phyloP scores from a whole-genome alignment of 2,888 invertebrate species.

The Volucella bombylans region DNA sequence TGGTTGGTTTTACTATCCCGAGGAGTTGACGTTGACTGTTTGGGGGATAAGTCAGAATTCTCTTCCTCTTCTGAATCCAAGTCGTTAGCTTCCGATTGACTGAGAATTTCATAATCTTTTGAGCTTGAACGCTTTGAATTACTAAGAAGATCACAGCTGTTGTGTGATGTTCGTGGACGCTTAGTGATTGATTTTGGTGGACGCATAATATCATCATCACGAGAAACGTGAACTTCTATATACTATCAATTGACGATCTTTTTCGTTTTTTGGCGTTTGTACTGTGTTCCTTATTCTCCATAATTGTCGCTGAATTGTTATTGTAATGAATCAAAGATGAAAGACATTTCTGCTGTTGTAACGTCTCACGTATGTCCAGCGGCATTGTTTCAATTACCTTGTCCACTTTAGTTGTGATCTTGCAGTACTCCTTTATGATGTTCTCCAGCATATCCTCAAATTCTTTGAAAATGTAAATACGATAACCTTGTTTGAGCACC shows the following conservation, averaged over 20 bases:
- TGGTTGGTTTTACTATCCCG: slow-evolving; percentile 30
- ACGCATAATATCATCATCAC: slow-evolving; percentile 39
- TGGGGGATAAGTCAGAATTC: not conserved
- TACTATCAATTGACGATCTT: slow-evolving; percentile 55
- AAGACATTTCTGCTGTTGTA: slow-evolving; percentile 76
- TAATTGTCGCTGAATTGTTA: slow-evolving; percentile 1
- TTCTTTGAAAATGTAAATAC: slow-evolving; percentile 78
- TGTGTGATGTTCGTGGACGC: slow-evolving; percentile 26
- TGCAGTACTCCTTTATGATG: slow-evolving; percentile 80
- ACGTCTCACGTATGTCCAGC: slow-evolving; percentile 71
- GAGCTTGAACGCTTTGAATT: slow-evolving; percentile 30
- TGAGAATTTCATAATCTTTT: slow-evolving; percentile 57
- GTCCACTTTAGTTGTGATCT: slow-evolving; percentile 79
- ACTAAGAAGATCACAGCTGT: not conserved
- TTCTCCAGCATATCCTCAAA: slow-evolving; percentile 78
- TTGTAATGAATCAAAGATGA: slow-evolving; percentile 76
- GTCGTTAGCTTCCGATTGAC: slow-evolving; percentile 63
- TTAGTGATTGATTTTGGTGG: slow-evolving; percentile 39
- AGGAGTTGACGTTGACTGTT: slow-evolving; percentile 51
- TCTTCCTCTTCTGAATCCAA: slow-evolving; percentile 59
- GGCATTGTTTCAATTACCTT: slow-evolving; percentile 76
- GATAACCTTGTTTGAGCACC: slow-evolving; percentile 78
- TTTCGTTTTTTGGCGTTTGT: slow-evolving; percentile 23
- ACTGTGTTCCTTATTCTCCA: slow-evolving; percentile 43
- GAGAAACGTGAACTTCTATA: slow-evolving; percentile 30